Evolutionary conservation across 2,888 invertebrate species (phyloP).

Genomic region (Epiblema foenella): DNA sequence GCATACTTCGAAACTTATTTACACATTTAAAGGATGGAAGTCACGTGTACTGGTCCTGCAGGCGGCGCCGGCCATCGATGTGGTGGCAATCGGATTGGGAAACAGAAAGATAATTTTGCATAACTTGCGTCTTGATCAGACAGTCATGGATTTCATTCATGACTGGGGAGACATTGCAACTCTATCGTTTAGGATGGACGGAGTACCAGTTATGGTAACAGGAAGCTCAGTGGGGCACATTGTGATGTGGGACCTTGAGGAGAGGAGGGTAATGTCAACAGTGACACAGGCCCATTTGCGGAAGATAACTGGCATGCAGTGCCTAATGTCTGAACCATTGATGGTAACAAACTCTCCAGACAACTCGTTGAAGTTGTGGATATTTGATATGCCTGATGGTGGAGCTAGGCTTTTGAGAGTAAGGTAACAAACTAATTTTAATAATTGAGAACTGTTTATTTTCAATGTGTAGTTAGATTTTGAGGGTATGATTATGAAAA

Average conservation of each 20-base stretch:
- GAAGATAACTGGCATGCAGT: conserved; percentile 91
- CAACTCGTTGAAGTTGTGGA: conserved; percentile 95
- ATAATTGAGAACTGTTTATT: background rate
- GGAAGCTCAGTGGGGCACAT: conserved; percentile 93
- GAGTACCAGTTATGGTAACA: conserved; percentile 93
- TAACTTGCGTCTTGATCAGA: conserved; percentile 94
- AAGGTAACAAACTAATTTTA: conserved; percentile 71
- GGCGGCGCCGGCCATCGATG: conserved; percentile 96
- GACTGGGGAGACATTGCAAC: conserved; percentile 96
- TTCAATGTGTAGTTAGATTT: too few species aligned
- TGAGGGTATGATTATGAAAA: too few species aligned
- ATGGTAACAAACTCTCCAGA: conserved; percentile 97
- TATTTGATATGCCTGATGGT: conserved; percentile 96
- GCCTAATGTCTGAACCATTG: conserved; percentile 94
- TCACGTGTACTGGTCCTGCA: conserved; percentile 89
- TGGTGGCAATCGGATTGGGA: conserved; percentile 93
- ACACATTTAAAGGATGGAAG: conserved; percentile 91
- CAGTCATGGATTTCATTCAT: conserved; percentile 93
- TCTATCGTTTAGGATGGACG: conserved; percentile 95
- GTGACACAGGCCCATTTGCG: conserved; percentile 91
- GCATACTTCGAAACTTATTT: conserved; percentile 89
- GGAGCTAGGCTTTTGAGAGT: conserved; percentile 91
- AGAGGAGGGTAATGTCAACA: conserved; percentile 91
- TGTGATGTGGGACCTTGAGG: conserved; percentile 97
- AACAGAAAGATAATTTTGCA: conserved; percentile 94